phyloP scores from a whole-genome alignment of 2,888 invertebrate genomes.

The Stenotaenia linearis region DNA sequence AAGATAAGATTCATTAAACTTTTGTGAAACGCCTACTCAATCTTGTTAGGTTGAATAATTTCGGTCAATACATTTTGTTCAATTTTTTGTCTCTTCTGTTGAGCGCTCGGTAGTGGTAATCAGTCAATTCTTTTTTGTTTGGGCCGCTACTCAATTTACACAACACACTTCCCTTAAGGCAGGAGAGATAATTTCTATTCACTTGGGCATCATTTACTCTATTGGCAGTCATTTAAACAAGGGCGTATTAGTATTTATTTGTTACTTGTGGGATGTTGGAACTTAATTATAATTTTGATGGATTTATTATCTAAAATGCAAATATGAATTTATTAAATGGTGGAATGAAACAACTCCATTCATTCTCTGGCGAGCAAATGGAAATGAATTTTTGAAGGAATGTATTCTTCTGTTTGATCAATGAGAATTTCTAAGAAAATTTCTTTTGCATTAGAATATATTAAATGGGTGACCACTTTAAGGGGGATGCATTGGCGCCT shows the following conservation, averaged over 20 bases:
- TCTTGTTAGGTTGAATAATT: background rate
- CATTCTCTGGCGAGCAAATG: no score
- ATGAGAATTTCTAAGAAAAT: no score
- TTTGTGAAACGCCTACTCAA: background rate
- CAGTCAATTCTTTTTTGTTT: background rate
- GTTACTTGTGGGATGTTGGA: background rate
- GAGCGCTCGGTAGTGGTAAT: no score
- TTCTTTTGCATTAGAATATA: no score
- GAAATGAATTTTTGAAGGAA: no score
- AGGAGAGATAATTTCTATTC: background rate
- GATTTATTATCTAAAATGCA: background rate
- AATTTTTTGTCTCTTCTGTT: background rate
- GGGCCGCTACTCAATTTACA: background rate
- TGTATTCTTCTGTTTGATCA: no score
- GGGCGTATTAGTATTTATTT: background rate
- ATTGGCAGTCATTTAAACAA: background rate
- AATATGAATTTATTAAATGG: background rate
- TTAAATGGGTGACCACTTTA: no score
- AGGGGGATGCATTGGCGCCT: no score
- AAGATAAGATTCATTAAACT: conserved; percentile 41
- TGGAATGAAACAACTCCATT: background rate
- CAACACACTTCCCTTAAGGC: background rate
- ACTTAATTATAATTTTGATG: background rate
- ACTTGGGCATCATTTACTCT: background rate
- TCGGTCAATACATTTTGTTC: background rate